Evolutionary conservation across 2,888 invertebrate genomes (phyloP), one percentile per base, ranked within the genome.

Genomic region (Aproaerema taeniolella): DNA sequence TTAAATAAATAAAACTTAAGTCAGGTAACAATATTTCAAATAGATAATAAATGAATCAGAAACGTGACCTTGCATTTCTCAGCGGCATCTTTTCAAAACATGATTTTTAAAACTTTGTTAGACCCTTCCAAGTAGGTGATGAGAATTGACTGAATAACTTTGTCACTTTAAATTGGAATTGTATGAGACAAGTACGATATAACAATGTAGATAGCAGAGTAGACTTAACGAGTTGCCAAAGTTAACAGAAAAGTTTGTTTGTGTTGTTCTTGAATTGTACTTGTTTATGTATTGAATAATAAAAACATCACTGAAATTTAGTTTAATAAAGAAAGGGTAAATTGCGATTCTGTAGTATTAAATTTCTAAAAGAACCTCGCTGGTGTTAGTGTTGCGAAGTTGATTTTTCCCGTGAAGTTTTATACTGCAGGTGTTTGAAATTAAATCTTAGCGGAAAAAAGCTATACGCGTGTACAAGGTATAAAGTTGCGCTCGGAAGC

Each of bases 401-500:
- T n/a, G n/a, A n/a, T n/a, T n/a, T n/a, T n/a, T n/a, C n/a, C n/a
- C n/a, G n/a, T n/a, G n/a, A n/a, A n/a, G n/a, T n/a, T n/a, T n/a
- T n/a, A n/a, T n/a, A 35, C 35, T 35, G 26, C 26, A 26, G 25
- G 35, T 26, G 34, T 35, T 35, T 35, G 30, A 31, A 37, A 30
- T 37, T 37, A 29, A 29, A 29, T 37, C 37, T 12, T n/a, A n/a
- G 35, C 33, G 41, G 46, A 46, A 50, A 51, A 57, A 57, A 53
- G 42, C 51, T 52, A 53, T 54, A 52, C 52, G n/a, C n/a, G n/a
- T n/a, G n/a, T n/a, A n/a, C 52, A 50, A 58, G 47, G 47, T 43
- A 33, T 43, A 44, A 49, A 54, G 54, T 64, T 67, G 58, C 51
- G 45, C 54, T 54, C 43, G 47, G 53, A 43, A 50, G 53, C 58